Conservation (phyloP, 2,888 invertebrate species). For the Morpho helenor region DNA sequence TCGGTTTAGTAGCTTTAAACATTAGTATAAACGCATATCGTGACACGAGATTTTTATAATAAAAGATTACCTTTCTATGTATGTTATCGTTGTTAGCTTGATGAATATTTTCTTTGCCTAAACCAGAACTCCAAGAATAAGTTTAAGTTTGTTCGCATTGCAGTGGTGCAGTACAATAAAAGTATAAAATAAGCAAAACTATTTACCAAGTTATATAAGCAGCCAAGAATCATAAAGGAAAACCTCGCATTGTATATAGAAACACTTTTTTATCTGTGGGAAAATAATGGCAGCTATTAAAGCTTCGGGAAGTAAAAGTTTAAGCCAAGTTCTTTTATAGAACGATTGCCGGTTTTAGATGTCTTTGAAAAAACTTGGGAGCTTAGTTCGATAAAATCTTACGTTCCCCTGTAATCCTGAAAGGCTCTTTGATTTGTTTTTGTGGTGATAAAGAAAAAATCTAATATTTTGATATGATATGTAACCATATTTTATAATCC, state of each 20-base stretch:
- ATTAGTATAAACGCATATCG: too few species aligned
- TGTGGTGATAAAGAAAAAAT: constrained; percentile 43
- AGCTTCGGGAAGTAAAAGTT: constrained; percentile 55
- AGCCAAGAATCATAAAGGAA: constrained; percentile 24
- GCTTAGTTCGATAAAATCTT: constrained; percentile 63
- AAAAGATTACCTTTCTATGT: neutral
- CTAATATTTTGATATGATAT: neutral
- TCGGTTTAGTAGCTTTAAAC: neutral
- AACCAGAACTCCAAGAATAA: constrained; percentile 2
- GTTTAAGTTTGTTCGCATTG: constrained; percentile 18
- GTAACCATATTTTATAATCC: too few species aligned
- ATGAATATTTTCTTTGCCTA: constrained; percentile 3
- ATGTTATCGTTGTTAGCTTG: neutral
- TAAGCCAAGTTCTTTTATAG: constrained; percentile 53
- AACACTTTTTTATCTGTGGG: constrained; percentile 27
- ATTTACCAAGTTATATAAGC: constrained; percentile 22
- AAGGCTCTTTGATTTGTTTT: constrained; percentile 65
- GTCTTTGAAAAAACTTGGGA: constrained; percentile 53
- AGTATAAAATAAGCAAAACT: constrained; percentile 22
- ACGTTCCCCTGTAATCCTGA: constrained; percentile 61
- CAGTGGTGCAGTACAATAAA: constrained; percentile 20
- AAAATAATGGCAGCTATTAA: constrained; percentile 50
- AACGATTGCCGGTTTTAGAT: constrained; percentile 61
- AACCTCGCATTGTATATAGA: constrained; percentile 26
- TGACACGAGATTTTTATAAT: too few species aligned